These are phyloP conservation scores for Aleiodes alternator DNA, from an alignment of 2,888 invertebrate species.

Conservation along the genomic window DNA sequence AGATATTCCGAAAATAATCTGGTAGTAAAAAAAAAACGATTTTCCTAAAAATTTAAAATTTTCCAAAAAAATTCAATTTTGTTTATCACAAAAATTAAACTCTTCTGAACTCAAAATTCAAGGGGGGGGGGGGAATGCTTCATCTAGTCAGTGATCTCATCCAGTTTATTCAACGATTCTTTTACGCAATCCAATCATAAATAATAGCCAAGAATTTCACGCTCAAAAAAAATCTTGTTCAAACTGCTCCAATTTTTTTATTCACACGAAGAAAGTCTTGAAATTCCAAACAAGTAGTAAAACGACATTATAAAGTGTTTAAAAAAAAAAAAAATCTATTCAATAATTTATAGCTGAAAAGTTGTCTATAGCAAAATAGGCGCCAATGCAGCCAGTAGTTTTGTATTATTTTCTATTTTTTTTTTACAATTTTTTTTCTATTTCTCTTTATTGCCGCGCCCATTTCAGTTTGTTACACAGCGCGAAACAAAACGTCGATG, in stretches of 20 bases:
- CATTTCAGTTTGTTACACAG: constrained; percentile 33
- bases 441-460: constrained; percentile 37
- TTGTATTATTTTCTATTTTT: no score
- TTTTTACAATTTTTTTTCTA: neutral
- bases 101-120: constrained; percentile 4
- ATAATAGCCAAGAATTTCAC: constrained; percentile 10
- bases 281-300: constrained; percentile 3
- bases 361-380: constrained; percentile 22
- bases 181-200: constrained; percentile 29
- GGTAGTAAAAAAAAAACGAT: no score
- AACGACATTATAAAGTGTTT: constrained; percentile 12
- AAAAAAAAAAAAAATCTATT: neutral
- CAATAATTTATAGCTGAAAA: constrained; percentile 29
- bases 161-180: constrained; percentile 18
- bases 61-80: no score
- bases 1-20: no score
- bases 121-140: neutral
- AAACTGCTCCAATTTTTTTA: constrained; percentile 19
- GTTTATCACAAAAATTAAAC: no score
- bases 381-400: neutral
- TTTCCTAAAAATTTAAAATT: no score
- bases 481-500: constrained; percentile 31
- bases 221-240: neutral
- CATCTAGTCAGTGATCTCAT: constrained; percentile 16
- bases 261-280: neutral